Conservation (phyloP, 2,797 vertebrate genomes). For the Chelon auratus region DNA sequence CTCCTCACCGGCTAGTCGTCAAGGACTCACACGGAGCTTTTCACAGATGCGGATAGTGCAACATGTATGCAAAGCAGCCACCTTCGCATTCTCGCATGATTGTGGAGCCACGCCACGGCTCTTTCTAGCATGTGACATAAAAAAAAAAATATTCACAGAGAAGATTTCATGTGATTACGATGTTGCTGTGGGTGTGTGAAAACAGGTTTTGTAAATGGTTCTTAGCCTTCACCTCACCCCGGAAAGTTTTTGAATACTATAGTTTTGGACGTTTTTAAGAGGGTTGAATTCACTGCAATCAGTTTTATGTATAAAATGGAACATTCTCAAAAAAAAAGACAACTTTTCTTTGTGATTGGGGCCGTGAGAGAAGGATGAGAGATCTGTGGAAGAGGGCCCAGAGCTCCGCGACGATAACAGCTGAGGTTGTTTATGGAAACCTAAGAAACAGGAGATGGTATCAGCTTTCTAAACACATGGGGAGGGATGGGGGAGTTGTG, state of each 20-base stretch:
- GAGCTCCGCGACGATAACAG: conserved; percentile 58
- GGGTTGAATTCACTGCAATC: no score
- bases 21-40: conserved; percentile 42
- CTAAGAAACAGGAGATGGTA: conserved; percentile 53
- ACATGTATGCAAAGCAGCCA: conserved; percentile 12
- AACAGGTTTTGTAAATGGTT: background rate
- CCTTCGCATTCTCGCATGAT: conserved; percentile 17
- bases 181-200: background rate
- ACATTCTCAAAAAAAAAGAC: conserved; percentile 29
- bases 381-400: conserved; percentile 44
- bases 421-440: conserved; percentile 73
- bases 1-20: conserved; percentile 30
- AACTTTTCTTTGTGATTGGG: conserved; percentile 47
- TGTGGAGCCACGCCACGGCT: background rate
- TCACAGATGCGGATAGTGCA: conserved; percentile 24
- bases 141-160: conserved; percentile 9
- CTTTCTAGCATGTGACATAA: background rate
- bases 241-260: background rate
- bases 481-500: background rate
- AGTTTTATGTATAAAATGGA: conserved; percentile 8
- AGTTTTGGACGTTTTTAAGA: background rate
- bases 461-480: conserved; percentile 65
- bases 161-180: background rate
- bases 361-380: conserved; percentile 44
- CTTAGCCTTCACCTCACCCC: background rate